phyloP scores from a whole-genome alignment of 2,797 vertebrate species.

The Mycteria americana region DNA sequence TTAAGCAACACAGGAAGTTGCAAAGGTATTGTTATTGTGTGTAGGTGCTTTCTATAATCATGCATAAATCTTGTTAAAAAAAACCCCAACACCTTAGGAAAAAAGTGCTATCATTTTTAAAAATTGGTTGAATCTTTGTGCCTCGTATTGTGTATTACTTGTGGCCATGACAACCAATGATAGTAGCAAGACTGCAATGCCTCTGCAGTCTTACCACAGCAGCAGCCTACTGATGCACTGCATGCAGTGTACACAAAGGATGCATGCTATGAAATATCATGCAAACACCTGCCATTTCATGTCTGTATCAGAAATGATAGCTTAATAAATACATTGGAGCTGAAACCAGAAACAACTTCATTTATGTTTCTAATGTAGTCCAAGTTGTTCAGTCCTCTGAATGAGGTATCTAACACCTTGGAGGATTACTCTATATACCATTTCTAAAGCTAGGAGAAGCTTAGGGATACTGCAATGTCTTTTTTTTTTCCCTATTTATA shows the following conservation, averaged over 20 bases:
- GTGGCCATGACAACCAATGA: conserved; percentile 49
- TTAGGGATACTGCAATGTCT: background rate
- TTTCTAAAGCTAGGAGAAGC: background rate
- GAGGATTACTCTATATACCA: background rate
- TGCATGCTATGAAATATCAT: background rate
- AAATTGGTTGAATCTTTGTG: background rate
- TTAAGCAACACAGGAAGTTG: background rate
- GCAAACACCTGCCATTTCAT: background rate
- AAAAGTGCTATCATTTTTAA: background rate
- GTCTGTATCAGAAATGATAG: background rate
- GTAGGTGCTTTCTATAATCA: background rate
- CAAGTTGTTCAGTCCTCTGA: background rate
- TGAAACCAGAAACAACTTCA: background rate
- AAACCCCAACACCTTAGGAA: background rate
- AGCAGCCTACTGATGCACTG: background rate
- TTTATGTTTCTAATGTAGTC: background rate
- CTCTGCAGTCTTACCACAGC: conserved; percentile 35
- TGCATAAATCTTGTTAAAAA: background rate
- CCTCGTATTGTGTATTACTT: background rate
- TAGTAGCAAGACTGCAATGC: conserved; percentile 39
- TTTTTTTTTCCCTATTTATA: background rate
- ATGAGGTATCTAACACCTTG: background rate
- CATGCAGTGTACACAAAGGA: background rate
- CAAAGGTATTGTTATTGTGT: background rate
- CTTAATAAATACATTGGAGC: background rate